Evolutionary conservation across 2,113 vertebrate genomes (phyloP).

Genomic region (Mellivora capensis): DNA sequence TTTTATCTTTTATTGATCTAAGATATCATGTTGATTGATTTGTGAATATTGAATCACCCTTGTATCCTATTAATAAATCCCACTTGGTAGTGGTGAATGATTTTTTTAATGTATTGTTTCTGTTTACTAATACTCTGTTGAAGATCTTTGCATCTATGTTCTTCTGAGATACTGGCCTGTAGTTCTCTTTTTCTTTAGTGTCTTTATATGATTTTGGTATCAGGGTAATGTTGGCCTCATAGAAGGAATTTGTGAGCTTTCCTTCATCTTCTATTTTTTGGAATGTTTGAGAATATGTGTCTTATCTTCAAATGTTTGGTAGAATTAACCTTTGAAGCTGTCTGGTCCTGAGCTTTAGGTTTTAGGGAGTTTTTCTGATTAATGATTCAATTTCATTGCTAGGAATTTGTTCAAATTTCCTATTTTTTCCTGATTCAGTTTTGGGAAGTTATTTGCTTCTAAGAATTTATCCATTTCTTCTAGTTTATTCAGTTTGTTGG

Average conservation of each 20-base stretch:
- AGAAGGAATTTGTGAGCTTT: background rate
- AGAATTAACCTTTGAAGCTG: background rate
- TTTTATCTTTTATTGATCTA: background rate
- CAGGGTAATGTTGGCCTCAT: background rate
- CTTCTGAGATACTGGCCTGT: background rate
- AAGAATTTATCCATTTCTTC: background rate
- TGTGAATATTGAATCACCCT: background rate
- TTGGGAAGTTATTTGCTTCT: background rate
- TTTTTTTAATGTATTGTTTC: background rate
- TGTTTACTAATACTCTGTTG: background rate
- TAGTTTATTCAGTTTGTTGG: background rate
- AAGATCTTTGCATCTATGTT: background rate
- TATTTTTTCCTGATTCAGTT: background rate
- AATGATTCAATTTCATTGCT: background rate
- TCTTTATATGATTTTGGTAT: background rate
- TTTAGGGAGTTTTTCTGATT: background rate
- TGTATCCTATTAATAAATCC: background rate
- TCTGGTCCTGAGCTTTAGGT: background rate
- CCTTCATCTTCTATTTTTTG: background rate
- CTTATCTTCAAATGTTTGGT: background rate
- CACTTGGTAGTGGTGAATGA: background rate
- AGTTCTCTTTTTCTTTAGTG: background rate
- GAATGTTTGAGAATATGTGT: background rate
- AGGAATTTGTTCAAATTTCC: background rate
- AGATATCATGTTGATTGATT: background rate